Percentiles rank a stretch among this genome's conserved stretches.
Evolutionary conservation across 30 jellyfish, hydroid and myxozoan genomes (phyloP).

Genomic region (Hydra vulgaris): DNA sequence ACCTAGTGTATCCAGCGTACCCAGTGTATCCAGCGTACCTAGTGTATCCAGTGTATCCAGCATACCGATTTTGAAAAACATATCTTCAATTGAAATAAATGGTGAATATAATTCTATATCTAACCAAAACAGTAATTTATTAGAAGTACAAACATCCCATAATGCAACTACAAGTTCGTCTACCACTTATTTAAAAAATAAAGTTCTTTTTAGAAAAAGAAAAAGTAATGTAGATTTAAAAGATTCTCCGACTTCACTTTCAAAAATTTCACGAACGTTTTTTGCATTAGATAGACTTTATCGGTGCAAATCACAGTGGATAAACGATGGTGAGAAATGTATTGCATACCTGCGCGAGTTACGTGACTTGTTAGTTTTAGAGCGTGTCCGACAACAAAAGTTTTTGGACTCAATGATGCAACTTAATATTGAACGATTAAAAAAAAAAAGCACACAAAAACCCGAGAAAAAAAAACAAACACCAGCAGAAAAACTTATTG

Average conservation of each 20-base stretch:
- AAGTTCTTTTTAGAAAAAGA: background rate
- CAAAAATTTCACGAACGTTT: slow-evolving; percentile 2
- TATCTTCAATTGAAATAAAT: no score
- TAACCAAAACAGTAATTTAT: background rate
- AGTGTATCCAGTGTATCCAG: no score
- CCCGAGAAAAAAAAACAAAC: background rate
- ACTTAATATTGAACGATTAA: background rate
- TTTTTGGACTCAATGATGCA: background rate
- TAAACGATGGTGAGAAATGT: background rate
- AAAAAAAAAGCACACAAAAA: background rate
- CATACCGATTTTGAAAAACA: no score
- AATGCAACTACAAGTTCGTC: background rate
- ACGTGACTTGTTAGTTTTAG: slow-evolving; percentile 9
- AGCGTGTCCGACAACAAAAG: background rate
- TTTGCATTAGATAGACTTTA: background rate
- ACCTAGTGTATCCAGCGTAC: no score
- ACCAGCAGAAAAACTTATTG: slow-evolving; percentile 26
- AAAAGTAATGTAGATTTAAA: background rate
- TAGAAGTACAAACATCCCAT: background rate
- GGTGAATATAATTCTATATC: background rate
- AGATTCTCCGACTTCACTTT: background rate
- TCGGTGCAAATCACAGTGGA: background rate
- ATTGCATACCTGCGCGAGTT: background rate
- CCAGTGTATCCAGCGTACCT: no score
- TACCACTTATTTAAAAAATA: background rate